A percentile compares a stretch with the other conserved stretches of the same genome.
Evolutionary conservation across 2,113 vertebrate genomes (phyloP).

Genomic region (Ageneiosus marmoratus): DNA sequence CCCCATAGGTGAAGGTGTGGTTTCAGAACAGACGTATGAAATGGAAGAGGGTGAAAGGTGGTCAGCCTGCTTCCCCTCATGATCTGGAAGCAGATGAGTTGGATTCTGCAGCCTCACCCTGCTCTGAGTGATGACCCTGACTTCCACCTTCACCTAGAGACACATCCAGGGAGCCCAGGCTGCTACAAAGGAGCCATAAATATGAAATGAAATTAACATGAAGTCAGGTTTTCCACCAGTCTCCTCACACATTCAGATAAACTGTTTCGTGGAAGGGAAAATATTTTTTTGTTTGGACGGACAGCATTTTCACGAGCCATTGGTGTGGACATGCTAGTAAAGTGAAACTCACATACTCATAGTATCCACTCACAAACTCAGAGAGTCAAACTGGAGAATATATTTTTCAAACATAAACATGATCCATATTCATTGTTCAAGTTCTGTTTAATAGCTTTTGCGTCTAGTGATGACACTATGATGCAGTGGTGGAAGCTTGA

Average conservation of each 20-base stretch:
- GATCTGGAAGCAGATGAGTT: conserved; percentile 85
- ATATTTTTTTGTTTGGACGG: conserved; percentile 10
- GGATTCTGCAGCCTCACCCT: conserved; percentile 88
- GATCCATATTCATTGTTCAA: conserved; percentile 28
- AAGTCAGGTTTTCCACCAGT: conserved; percentile 33
- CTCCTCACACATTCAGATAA: conserved; percentile 34
- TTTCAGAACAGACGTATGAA: conserved; percentile 99
- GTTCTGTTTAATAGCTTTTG: conserved; percentile 32
- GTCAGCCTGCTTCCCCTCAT: conserved; percentile 82
- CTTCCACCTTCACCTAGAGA: conserved; percentile 18
- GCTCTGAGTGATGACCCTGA: conserved; percentile 78
- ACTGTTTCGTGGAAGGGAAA: conserved; percentile 27
- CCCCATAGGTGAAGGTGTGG: conserved; percentile 93
- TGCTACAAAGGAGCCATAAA: conserved; percentile 22
- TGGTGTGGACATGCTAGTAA: conserved; percentile 38
- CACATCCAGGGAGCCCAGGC: conserved; percentile 22
- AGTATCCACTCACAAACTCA: conserved; percentile 26
- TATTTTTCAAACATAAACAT: conserved; percentile 24
- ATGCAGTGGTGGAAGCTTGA: conserved; percentile 63
- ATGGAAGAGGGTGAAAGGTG: conserved; percentile 96
- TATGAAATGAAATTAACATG: background rate
- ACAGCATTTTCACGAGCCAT: conserved; percentile 24
- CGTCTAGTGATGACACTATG: conserved; percentile 35
- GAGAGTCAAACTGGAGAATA: conserved; percentile 29
- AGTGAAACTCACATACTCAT: conserved; percentile 20